phyloP scores from a whole-genome alignment of 1,140 invertebrate genomes.

The Popillia japonica region DNA sequence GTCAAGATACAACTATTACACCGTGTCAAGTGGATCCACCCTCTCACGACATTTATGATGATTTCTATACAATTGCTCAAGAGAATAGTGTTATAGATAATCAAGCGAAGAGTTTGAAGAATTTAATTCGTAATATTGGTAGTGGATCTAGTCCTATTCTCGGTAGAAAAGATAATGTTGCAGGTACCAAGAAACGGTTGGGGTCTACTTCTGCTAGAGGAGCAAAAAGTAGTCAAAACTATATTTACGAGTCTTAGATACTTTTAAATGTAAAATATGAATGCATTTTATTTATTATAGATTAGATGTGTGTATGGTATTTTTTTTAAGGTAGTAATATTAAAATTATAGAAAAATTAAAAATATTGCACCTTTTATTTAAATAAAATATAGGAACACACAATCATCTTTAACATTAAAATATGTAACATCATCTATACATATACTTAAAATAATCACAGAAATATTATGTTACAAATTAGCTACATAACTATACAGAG shows the following conservation, averaged over 20 bases:
- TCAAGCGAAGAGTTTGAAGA: constrained; percentile 76
- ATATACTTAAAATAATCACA: constrained; percentile 27
- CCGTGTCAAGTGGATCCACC: constrained; percentile 72
- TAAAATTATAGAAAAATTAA: neutral
- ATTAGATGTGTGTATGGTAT: neutral
- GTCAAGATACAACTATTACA: constrained; percentile 66
- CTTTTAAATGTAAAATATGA: neutral
- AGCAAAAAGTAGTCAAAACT: neutral
- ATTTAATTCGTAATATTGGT: constrained; percentile 80
- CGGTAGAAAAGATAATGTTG: constrained; percentile 68
- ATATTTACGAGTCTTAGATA: neutral
- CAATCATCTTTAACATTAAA: neutral
- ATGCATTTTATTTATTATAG: neutral
- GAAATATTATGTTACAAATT: constrained; percentile 21
- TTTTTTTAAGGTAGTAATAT: too few relatives aligned
- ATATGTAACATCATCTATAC: neutral
- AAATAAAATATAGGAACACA: constrained; percentile 34
- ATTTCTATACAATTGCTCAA: constrained; percentile 91
- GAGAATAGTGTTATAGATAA: constrained; percentile 68
- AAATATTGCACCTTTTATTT: constrained; percentile 25
- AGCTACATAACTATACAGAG: neutral
- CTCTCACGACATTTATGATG: constrained; percentile 80
- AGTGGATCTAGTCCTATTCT: constrained; percentile 81
- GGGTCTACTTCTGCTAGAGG: constrained; percentile 43
- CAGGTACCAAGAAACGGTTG: constrained; percentile 55